phyloP scores from a whole-genome alignment of 2,888 invertebrate species.

The Hypomecis atomaria region DNA sequence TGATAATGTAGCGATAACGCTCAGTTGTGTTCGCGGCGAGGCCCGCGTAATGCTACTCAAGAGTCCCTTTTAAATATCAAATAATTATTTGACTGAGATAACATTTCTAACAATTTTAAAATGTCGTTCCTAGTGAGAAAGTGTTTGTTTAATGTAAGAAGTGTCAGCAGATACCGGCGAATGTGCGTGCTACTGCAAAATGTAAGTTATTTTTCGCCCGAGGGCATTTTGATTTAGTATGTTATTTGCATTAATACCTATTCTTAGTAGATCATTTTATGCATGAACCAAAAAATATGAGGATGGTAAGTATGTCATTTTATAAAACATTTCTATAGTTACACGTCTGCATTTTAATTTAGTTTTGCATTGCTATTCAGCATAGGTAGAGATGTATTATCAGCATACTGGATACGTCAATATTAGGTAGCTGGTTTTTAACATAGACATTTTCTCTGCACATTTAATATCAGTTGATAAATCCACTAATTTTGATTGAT shows the following conservation, averaged over 20 bases:
- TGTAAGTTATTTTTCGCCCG: constrained; percentile 58
- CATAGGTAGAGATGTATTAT: too few relatives aligned
- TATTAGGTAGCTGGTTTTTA: too few relatives aligned
- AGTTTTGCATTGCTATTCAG: too few relatives aligned
- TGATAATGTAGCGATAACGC: constrained; percentile 71
- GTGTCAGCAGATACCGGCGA: constrained; percentile 60
- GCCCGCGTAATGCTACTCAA: constrained; percentile 50
- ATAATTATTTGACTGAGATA: constrained; percentile 29
- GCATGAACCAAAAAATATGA: neutral
- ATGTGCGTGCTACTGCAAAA: constrained; percentile 54
- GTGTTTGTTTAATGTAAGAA: constrained; percentile 64
- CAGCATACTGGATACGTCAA: too few relatives aligned
- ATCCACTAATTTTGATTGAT: too few relatives aligned
- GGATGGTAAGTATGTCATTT: too few relatives aligned
- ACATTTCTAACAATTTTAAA: constrained; percentile 11
- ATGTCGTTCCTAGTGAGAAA: constrained; percentile 73
- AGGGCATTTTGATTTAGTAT: neutral
- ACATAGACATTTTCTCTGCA: too few relatives aligned
- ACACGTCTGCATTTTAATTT: too few relatives aligned
- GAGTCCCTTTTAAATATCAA: constrained; percentile 29
- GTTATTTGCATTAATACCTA: neutral
- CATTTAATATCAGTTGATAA: too few relatives aligned
- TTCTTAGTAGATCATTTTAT: neutral
- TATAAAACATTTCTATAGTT: too few relatives aligned
- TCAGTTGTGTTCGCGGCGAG: constrained; percentile 58